Evolutionary conservation across 2,797 vertebrate species (phyloP).

Genomic region (Lateolabrax maculatus): DNA sequence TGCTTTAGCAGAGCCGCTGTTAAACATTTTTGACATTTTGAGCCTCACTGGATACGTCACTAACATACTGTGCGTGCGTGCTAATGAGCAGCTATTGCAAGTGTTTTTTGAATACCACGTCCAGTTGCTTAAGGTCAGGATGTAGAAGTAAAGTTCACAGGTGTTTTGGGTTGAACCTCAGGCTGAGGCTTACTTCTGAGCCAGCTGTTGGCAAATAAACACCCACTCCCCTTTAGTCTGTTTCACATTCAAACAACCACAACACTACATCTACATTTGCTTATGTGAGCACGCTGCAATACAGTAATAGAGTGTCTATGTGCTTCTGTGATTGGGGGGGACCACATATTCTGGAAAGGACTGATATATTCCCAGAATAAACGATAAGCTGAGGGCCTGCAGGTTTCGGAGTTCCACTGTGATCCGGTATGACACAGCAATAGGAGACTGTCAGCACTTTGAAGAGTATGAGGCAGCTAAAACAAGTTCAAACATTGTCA

Average conservation of each 20-base stretch:
- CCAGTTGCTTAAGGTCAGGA: constrained; percentile 48
- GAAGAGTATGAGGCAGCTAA: constrained; percentile 1
- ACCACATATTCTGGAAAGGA: constrained; percentile 27
- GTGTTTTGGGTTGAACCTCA: constrained; percentile 80
- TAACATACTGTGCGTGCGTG: neutral
- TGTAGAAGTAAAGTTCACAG: constrained; percentile 74
- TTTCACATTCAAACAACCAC: constrained; percentile 79
- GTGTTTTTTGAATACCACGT: constrained; percentile 24
- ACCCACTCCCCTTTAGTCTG: constrained; percentile 62
- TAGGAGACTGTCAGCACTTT: constrained; percentile 18
- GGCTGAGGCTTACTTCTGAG: constrained; percentile 50
- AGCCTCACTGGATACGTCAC: neutral
- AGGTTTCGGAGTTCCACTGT: constrained; percentile 23
- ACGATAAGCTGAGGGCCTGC: constrained; percentile 3
- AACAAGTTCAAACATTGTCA: constrained; percentile 23
- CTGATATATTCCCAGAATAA: constrained; percentile 35
- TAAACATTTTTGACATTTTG: neutral
- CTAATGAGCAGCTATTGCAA: neutral
- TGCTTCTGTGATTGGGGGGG: neutral
- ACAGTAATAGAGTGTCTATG: constrained; percentile 17
- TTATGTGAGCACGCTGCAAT: constrained; percentile 38
- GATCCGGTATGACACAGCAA: constrained; percentile 18
- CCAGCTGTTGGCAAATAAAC: constrained; percentile 81
- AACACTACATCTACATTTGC: constrained; percentile 30
- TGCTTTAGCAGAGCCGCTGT: neutral